These are phyloP conservation scores for Sander lucioperca DNA, from an alignment of 2,113 vertebrate genomes.

Conservation along the genomic window DNA sequence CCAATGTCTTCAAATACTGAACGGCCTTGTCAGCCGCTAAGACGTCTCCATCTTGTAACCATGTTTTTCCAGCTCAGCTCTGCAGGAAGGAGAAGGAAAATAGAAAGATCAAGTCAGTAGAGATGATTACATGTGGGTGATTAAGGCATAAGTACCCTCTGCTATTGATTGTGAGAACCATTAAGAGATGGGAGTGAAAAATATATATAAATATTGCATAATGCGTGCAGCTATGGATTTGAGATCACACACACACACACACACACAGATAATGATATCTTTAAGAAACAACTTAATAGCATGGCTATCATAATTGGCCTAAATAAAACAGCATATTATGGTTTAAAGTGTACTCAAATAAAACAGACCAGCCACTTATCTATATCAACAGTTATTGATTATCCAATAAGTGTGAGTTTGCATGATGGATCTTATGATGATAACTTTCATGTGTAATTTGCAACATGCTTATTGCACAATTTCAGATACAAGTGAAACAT, in stretches of 20 bases:
- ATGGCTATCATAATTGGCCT: conserved; percentile 56
- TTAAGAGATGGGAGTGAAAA: conserved; percentile 67
- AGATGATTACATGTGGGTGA: conserved; percentile 79
- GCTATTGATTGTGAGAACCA: conserved; percentile 79
- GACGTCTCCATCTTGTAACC: conserved; percentile 99
- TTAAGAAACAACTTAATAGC: conserved; percentile 68
- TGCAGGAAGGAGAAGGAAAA: conserved; percentile 76
- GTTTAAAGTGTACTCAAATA: conserved; percentile 59
- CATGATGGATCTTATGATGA: conserved; percentile 5
- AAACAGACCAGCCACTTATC: conserved; percentile 62
- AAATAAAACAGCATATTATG: conserved; percentile 71
- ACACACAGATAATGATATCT: conserved; percentile 64
- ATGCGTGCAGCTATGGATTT: conserved; percentile 67
- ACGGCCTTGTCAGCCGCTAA: conserved; percentile 78
- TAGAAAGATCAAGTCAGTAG: conserved; percentile 67
- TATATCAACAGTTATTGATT: conserved; percentile 58
- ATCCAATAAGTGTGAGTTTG: conserved; percentile 26
- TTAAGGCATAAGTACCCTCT: conserved; percentile 70
- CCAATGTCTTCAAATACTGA: conserved; percentile 7
- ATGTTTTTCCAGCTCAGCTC: conserved; percentile 98
- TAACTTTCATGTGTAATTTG: conserved; percentile 4
- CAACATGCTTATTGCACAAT: not conserved
- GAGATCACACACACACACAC: conserved; percentile 27
- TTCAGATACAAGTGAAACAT: not conserved
- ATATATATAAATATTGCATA: conserved; percentile 67